These are phyloP conservation scores for Scaptomyza graminum DNA, from an alignment of 1,140 invertebrate genomes.

Conservation along the genomic window DNA sequence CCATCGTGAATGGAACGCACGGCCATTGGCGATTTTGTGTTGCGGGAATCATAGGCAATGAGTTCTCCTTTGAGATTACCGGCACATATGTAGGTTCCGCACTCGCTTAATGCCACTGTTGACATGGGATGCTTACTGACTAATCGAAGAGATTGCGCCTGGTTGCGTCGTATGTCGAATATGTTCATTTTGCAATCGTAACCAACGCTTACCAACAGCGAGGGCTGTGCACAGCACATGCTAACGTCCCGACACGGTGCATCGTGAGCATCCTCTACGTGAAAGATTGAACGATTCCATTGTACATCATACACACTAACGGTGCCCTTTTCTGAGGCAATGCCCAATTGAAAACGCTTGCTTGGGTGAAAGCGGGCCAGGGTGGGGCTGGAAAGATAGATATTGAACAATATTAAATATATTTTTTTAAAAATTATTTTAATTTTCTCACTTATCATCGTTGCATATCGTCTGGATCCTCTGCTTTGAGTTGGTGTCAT, in stretches of 20 bases:
- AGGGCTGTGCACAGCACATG: constrained; percentile 63
- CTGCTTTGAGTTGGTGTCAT: constrained; percentile 73
- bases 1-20: constrained; percentile 61
- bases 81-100: constrained; percentile 75
- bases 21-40: constrained; percentile 57
- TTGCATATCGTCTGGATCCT: constrained; percentile 69
- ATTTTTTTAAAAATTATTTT: not conserved
- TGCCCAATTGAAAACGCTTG: constrained; percentile 70
- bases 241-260: constrained; percentile 77
- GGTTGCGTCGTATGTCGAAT: constrained; percentile 70
- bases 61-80: constrained; percentile 82
- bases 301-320: constrained; percentile 75
- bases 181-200: constrained; percentile 82
- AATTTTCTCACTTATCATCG: constrained; percentile 64
- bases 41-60: constrained; percentile 75
- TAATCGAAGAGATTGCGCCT: constrained; percentile 49
- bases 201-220: constrained; percentile 74
- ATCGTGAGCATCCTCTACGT: constrained; percentile 65
- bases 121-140: constrained; percentile 67
- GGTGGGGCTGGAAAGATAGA: constrained; percentile 54
- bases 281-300: constrained; percentile 66
- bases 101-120: constrained; percentile 70
- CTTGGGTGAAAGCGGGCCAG: constrained; percentile 77
- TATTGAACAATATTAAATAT: not conserved
- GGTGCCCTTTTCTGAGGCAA: constrained; percentile 73